Evolutionary conservation across 1,140 invertebrate genomes (phyloP).

Genomic region (Drosophila sechellia): DNA sequence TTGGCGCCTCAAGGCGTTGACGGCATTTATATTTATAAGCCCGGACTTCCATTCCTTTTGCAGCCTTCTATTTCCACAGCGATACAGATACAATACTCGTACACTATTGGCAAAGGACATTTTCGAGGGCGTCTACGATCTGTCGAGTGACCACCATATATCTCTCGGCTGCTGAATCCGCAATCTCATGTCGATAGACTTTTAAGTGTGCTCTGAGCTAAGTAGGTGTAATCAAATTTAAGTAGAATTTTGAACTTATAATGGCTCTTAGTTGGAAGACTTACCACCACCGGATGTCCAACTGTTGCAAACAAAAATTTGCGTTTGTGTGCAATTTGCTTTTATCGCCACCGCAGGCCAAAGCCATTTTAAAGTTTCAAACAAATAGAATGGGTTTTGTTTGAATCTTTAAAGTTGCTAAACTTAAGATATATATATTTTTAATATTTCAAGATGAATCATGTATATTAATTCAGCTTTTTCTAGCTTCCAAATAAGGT

Average conservation of each 20-base stretch:
- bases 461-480: too few relatives aligned
- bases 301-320: background rate
- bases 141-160: background rate
- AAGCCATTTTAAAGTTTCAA: too few relatives aligned
- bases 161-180: background rate
- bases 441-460: too few relatives aligned
- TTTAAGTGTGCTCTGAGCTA: background rate
- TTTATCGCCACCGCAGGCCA: background rate
- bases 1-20: slow-evolving; percentile 22
- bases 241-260: slow-evolving; percentile 1
- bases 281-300: background rate
- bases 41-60: background rate
- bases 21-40: background rate
- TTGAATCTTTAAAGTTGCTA: too few relatives aligned
- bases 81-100: background rate
- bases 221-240: slow-evolving; percentile 2
- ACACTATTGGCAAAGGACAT: background rate
- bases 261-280: background rate
- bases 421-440: too few relatives aligned
- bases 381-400: too few relatives aligned
- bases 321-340: background rate
- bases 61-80: background rate
- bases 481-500: too few relatives aligned
- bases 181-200: background rate
- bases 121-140: background rate